Evolutionary conservation across 2,797 vertebrate species (phyloP).

Genomic region (Brotula barbata): DNA sequence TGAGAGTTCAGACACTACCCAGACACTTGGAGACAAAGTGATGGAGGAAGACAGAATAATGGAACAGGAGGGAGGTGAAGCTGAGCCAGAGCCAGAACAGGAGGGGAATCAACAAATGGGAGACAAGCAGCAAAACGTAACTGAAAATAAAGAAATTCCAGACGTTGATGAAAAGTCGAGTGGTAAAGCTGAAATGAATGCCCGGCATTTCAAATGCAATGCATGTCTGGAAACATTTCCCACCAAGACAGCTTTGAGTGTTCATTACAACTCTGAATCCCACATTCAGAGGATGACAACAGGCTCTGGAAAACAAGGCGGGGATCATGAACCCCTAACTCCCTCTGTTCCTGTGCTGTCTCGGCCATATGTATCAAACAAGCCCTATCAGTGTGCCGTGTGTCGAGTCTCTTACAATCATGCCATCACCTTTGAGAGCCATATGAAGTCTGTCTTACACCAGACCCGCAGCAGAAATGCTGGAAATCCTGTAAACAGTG

Average conservation of each 20-base stretch:
- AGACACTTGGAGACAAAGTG: conserved; percentile 61
- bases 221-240: conserved; percentile 89
- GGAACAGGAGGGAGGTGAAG: conserved; percentile 66
- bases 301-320: conserved; percentile 69
- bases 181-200: conserved; percentile 71
- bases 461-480: conserved; percentile 88
- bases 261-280: conserved; percentile 90
- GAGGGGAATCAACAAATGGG: conserved; percentile 62
- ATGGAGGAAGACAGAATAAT: conserved; percentile 72
- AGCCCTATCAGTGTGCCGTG: conserved; percentile 90
- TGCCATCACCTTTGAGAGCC: conserved; percentile 91
- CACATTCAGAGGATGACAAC: conserved; percentile 91
- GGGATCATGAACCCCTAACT: conserved; percentile 58
- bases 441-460: conserved; percentile 88
- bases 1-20: conserved; percentile 59
- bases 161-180: conserved; percentile 62
- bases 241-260: conserved; percentile 86
- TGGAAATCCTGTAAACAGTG: conserved; percentile 70
- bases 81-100: conserved; percentile 62
- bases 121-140: conserved; percentile 66
- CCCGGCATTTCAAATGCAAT: conserved; percentile 86
- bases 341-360: conserved; percentile 56
- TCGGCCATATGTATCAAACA: conserved; percentile 82
- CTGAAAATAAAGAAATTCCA: conserved; percentile 64
- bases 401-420: conserved; percentile 94